A percentile compares a stretch with the other conserved stretches of the same genome.
phyloP scores from a whole-genome alignment of 2,113 vertebrate genomes.

The Artemisiospiza belli region DNA sequence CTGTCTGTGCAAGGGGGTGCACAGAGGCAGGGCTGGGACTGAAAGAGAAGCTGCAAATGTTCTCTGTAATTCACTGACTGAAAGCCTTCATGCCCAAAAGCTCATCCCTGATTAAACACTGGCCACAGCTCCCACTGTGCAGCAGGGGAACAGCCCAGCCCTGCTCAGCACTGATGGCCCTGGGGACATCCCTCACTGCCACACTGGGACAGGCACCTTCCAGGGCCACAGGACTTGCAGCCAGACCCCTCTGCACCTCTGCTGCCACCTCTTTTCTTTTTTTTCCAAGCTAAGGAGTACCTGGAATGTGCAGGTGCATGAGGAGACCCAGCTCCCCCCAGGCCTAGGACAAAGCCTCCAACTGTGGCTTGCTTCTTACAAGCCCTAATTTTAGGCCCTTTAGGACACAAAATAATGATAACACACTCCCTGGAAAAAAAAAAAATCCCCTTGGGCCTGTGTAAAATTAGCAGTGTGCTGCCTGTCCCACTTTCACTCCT shows the following conservation, averaged over 20 bases:
- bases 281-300: neutral
- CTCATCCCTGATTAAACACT: neutral
- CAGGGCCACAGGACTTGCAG: neutral
- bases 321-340: neutral
- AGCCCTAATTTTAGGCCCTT: constrained; percentile 36
- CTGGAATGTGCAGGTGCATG: fast-evolving
- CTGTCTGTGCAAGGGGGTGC: neutral
- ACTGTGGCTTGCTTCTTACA: neutral
- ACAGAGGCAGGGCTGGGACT: neutral
- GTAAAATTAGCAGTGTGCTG: constrained; percentile 49
- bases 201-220: neutral
- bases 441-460: neutral
- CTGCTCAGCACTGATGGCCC: neutral
- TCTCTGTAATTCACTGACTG: neutral
- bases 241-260: neutral
- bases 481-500: constrained; percentile 37
- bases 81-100: neutral
- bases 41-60: neutral
- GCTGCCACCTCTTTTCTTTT: neutral
- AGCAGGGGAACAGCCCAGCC: fast-evolving
- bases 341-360: neutral
- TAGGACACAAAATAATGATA: constrained; percentile 52
- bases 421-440: neutral
- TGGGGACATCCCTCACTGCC: fast-evolving
- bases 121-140: neutral